A percentile compares a stretch with the other conserved stretches of the same genome.
phyloP scores from a whole-genome alignment of 2,113 vertebrate species.

The Ibidorhyncha struthersii region DNA sequence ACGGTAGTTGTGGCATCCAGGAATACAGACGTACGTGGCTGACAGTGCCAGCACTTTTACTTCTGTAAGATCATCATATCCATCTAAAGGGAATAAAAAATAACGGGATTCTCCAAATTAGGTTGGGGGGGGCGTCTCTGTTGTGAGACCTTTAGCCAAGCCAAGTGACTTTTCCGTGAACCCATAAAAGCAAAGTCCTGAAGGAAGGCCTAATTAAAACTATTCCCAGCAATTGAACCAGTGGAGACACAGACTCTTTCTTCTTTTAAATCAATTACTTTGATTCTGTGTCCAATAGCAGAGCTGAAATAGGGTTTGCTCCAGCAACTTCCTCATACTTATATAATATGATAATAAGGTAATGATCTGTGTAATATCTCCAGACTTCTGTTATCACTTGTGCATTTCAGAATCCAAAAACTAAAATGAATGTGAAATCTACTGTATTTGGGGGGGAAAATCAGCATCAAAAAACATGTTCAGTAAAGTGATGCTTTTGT shows the following conservation, averaged over 20 bases:
- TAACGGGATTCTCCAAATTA: not conserved
- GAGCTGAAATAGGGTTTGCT: not conserved
- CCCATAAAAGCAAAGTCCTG: not conserved
- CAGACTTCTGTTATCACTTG: not conserved
- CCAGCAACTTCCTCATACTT: not conserved
- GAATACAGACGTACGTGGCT: not conserved
- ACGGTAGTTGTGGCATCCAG: not conserved
- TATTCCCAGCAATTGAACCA: not conserved
- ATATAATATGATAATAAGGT: not conserved
- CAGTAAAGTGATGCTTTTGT: not conserved
- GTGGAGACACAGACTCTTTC: not conserved
- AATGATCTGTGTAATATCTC: not conserved
- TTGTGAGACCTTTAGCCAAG: not conserved
- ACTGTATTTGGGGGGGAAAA: not conserved
- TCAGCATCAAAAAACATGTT: not conserved
- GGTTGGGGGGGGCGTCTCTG: rapidly evolving
- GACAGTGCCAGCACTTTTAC: not conserved
- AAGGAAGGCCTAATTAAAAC: not conserved
- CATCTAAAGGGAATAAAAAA: not conserved
- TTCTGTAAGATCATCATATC: not conserved
- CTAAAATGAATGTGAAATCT: not conserved
- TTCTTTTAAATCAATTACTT: not conserved
- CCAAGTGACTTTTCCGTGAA: not conserved
- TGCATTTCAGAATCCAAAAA: not conserved
- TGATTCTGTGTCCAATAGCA: not conserved